phyloP scores from a whole-genome alignment of 2,888 invertebrate genomes.

The Falcaria lacertinaria region DNA sequence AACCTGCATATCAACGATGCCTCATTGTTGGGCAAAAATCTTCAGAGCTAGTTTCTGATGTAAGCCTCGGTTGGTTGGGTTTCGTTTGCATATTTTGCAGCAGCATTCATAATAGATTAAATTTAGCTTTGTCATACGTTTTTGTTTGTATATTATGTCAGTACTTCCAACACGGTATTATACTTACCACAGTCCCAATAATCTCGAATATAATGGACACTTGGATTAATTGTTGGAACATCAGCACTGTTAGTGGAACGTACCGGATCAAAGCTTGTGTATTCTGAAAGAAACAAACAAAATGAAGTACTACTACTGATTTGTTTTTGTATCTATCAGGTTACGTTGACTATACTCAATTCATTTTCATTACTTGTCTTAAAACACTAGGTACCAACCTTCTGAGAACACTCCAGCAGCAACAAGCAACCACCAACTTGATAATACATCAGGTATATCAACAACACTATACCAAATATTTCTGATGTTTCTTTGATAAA shows the following conservation, averaged over 20 bases:
- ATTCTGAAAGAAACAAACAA: background rate
- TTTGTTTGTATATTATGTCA: too few species aligned
- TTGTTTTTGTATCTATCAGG: too few species aligned
- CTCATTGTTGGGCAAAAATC: too few species aligned
- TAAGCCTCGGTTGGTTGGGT: too few species aligned
- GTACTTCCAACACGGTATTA: too few species aligned
- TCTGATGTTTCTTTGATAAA: background rate
- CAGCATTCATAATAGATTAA: too few species aligned
- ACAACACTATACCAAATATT: background rate
- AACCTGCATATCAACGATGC: too few species aligned
- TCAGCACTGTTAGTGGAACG: slow-evolving; percentile 15
- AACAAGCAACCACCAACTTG: slow-evolving; percentile 18
- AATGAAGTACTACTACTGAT: background rate
- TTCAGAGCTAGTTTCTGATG: too few species aligned
- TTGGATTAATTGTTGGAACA: slow-evolving; percentile 31
- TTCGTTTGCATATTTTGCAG: too few species aligned
- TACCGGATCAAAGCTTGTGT: slow-evolving; percentile 6
- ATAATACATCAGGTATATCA: slow-evolving; percentile 5
- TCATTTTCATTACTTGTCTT: background rate
- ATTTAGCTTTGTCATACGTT: too few species aligned
- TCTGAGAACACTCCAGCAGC: slow-evolving; percentile 18
- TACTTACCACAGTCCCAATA: slow-evolving; percentile 22
- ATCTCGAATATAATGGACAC: slow-evolving; percentile 31
- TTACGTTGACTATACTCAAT: background rate
- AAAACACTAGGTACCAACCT: slow-evolving; percentile 9